These are phyloP conservation scores for Agrochola litura DNA, from an alignment of 2,888 invertebrate genomes.

Conservation along the genomic window DNA sequence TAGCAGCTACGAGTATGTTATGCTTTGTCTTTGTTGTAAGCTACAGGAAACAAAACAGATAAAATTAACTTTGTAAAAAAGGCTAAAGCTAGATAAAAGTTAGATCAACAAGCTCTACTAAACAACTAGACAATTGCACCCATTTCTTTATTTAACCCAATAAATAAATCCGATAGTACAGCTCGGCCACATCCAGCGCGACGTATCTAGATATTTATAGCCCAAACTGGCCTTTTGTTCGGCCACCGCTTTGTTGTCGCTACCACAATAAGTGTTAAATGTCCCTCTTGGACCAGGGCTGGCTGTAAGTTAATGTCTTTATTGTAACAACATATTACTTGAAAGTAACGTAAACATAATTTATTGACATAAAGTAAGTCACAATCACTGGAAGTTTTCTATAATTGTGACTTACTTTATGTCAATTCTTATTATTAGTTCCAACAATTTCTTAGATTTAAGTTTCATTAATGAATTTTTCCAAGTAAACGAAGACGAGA, in stretches of 20 bases:
- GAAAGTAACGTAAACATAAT: background rate
- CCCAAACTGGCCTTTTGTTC: slow-evolving; percentile 75
- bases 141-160: slow-evolving; percentile 22
- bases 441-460: too few species aligned
- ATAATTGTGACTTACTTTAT: too few species aligned
- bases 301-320: slow-evolving; percentile 49
- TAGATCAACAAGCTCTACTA: slow-evolving; percentile 5
- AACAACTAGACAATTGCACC: background rate
- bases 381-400: too few species aligned
- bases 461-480: too few species aligned
- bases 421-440: too few species aligned
- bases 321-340: slow-evolving; percentile 24
- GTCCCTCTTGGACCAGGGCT: slow-evolving; percentile 73
- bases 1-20: background rate
- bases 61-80: background rate
- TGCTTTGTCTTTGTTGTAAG: background rate
- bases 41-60: background rate
- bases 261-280: slow-evolving; percentile 86
- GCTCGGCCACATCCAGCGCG: slow-evolving; percentile 63
- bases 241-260: slow-evolving; percentile 79
- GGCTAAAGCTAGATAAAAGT: background rate
- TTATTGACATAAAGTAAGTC: background rate
- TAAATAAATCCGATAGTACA: slow-evolving; percentile 42
- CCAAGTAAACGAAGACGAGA: too few species aligned
- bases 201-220: slow-evolving; percentile 59